phyloP scores from a whole-genome alignment of 1,140 invertebrate genomes.

The Lordiphosa clarofinis region DNA sequence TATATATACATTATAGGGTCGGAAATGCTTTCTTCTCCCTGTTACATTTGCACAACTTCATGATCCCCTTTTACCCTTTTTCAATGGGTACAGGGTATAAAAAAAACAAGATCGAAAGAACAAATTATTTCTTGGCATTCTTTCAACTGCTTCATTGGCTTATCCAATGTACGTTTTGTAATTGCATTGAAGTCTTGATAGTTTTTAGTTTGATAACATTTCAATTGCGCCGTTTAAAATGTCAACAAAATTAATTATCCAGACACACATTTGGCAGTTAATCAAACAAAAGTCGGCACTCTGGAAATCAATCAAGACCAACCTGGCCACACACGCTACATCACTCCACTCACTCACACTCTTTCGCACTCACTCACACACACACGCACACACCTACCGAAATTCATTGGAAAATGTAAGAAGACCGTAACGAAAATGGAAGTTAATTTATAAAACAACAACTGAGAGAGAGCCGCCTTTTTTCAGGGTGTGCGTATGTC shows the following conservation, averaged over 20 bases:
- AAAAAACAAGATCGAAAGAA: too few relatives aligned
- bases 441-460: constrained; percentile 75
- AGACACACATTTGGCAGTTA: constrained; percentile 33
- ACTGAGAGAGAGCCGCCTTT: constrained; percentile 28
- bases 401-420: constrained; percentile 74
- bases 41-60: too few relatives aligned
- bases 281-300: constrained; percentile 32
- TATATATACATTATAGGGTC: too few relatives aligned
- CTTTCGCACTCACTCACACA: not conserved
- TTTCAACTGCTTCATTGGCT: too few relatives aligned
- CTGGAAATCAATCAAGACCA: constrained; percentile 41
- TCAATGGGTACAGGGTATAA: too few relatives aligned
- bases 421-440: constrained; percentile 62
- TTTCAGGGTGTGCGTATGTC: constrained; percentile 41
- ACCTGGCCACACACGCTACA: constrained; percentile 31
- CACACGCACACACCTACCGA: constrained; percentile 27
- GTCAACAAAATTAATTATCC: constrained; percentile 58
- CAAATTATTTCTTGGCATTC: too few relatives aligned
- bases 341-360: too few relatives aligned
- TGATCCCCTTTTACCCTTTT: too few relatives aligned
- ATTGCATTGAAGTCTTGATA: constrained; percentile 12
- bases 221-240: constrained; percentile 52
- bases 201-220: constrained; percentile 54
- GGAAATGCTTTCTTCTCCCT: too few relatives aligned
- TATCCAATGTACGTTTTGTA: too few relatives aligned